Conservation (phyloP, 2,888 invertebrate species). For the Anagyrus pseudococci region DNA sequence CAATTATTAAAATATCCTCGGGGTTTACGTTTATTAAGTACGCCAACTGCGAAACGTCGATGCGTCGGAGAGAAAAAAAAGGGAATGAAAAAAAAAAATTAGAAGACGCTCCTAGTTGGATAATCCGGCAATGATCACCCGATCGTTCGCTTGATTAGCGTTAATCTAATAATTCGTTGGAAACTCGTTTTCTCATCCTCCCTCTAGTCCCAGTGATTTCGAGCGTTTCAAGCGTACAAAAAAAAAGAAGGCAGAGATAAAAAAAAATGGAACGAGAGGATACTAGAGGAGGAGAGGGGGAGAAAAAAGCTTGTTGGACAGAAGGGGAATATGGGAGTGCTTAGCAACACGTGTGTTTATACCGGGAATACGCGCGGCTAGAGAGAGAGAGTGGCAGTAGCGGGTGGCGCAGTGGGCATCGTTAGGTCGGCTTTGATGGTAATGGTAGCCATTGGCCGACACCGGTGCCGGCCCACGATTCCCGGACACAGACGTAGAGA, state of each 20-base stretch:
- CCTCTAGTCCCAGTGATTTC: neutral
- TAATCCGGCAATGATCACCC: too few species aligned
- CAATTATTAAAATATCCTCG: too few species aligned
- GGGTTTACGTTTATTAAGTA: too few species aligned
- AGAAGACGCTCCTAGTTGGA: too few species aligned
- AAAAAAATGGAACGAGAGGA: neutral
- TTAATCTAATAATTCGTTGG: neutral
- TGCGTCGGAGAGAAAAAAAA: too few species aligned
- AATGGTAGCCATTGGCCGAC: conserved; percentile 33
- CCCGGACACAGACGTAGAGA: too few species aligned
- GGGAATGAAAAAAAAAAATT: too few species aligned
- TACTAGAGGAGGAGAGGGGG: neutral
- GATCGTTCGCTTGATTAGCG: neutral
- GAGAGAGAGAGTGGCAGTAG: too few species aligned
- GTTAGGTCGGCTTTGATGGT: conserved; percentile 39
- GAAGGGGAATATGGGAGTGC: conserved; percentile 1
- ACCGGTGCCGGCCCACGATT: conserved; percentile 18
- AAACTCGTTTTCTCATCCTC: neutral
- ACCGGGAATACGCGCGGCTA: neutral
- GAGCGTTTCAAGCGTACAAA: neutral
- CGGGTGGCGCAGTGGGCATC: too few species aligned
- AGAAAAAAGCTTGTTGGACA: too few species aligned
- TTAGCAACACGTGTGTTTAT: conserved; percentile 3
- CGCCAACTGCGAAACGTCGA: too few species aligned
- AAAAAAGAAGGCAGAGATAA: neutral